Evolutionary conservation across 2,113 vertebrate genomes (phyloP), one percentile per base, ranked within the genome.

Genomic region (Pterocles gutturalis): DNA sequence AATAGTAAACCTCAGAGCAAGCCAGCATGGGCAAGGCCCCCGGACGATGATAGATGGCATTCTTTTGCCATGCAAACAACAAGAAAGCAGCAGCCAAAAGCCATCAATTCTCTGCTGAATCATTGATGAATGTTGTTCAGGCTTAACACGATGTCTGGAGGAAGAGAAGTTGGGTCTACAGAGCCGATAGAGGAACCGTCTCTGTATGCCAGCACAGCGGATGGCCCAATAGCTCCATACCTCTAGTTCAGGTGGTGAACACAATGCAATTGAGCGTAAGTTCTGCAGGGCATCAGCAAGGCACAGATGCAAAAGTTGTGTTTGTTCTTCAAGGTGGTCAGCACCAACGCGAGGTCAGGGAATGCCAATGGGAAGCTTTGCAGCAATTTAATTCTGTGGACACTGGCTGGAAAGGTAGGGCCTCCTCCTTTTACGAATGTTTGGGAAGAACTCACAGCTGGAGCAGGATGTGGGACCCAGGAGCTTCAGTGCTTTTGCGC

Each of bases 61-160:
- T 58, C n/a, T 46, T 93, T 90, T 70, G 67, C 67, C 72, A 38
- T 22, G 83, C 26, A 94, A 75, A 67, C 43, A 79, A 21, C 0
- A 15, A 46, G 78, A 83, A 90, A 78, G 51, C 57, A 83, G 65
- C 70, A 77, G 25, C 54, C 84, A 94, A 93, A 94, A 89, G 33
- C 43, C 67, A 94, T 55, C 20, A 61, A 24, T 51, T 83, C 58
- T 86, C 81, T 87, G 60, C 60, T 67, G 53, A 82, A 84, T 76
- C 67, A 71, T 3, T 45, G 78, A 57, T 73, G 65, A 65, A 46
- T 67, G 43, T 65, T 79, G 71, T 61, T 82, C 60, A 84, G 76
- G 17, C 31, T 66, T 91, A 70, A 60, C 29, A 34, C 6, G 8
- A n/a, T 73, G 54, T 26, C 53, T 93, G 84, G 11, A 75, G 41